Evolutionary conservation across 2,797 vertebrate genomes (phyloP).

Genomic region (Gallirallus australis): DNA sequence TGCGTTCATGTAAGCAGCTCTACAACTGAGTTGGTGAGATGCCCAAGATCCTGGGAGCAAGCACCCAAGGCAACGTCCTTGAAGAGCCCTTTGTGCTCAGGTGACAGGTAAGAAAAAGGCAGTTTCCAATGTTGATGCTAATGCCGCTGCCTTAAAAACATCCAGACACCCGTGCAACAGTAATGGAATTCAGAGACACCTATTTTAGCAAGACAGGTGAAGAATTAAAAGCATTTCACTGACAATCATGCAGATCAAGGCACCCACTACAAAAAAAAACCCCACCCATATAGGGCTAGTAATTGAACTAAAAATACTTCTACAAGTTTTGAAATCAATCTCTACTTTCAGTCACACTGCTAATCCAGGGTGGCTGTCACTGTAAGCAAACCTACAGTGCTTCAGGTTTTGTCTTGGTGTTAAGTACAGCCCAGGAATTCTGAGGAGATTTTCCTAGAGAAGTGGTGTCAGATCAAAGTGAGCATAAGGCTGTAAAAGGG

Average conservation of each 20-base stretch:
- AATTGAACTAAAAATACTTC: conserved; percentile 21
- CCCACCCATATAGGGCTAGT: neutral
- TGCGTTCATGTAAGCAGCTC: neutral
- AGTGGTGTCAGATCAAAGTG: neutral
- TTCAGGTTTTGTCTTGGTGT: neutral
- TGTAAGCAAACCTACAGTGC: neutral
- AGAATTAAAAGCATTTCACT: conserved; percentile 27
- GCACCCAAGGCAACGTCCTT: neutral
- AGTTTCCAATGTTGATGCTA: neutral
- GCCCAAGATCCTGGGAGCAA: neutral
- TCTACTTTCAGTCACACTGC: neutral
- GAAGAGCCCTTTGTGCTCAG: neutral
- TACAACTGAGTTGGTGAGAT: neutral
- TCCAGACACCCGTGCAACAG: neutral
- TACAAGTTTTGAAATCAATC: neutral
- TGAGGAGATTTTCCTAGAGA: neutral
- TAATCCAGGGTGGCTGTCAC: neutral
- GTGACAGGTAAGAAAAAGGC: neutral
- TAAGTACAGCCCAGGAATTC: neutral
- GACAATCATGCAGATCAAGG: neutral
- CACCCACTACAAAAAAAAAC: neutral
- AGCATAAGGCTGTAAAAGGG: neutral
- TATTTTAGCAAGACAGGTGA: neutral
- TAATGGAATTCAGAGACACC: neutral
- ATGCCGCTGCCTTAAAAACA: neutral